A percentile compares a stretch with the other conserved stretches of the same genome.
Evolutionary conservation across 35 echinoderm and acorn worm species (phyloP).

Genomic region (Acanthaster planci): DNA sequence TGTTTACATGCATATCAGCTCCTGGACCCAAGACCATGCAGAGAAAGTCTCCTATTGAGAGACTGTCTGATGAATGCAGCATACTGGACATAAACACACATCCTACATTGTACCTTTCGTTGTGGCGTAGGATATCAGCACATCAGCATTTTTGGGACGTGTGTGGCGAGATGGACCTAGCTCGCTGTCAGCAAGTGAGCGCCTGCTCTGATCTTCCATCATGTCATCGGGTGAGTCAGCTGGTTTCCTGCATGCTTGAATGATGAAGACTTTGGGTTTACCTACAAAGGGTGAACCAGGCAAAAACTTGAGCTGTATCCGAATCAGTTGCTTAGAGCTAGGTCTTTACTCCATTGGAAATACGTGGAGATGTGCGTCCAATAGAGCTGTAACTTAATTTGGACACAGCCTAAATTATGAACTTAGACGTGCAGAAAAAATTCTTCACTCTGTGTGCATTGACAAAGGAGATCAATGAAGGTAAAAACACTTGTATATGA

Average conservation of each 20-base stretch:
- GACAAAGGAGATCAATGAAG: too few relatives aligned
- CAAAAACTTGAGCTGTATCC: neutral
- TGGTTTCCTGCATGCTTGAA: constrained; percentile 50
- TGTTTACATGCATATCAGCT: too few relatives aligned
- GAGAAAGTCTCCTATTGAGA: too few relatives aligned
- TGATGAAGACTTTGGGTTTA: constrained; percentile 67
- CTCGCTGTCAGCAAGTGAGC: neutral
- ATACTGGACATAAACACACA: neutral
- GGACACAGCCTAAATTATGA: too few relatives aligned
- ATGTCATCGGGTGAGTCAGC: constrained; percentile 27
- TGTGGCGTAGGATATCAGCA: constrained; percentile 55
- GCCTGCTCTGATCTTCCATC: neutral
- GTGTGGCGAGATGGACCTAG: constrained; percentile 15
- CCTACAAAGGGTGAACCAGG: constrained; percentile 17
- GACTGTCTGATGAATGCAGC: neutral
- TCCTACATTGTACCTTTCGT: constrained; percentile 16
- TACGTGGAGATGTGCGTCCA: too few relatives aligned
- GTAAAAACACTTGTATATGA: too few relatives aligned
- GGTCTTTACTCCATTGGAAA: too few relatives aligned
- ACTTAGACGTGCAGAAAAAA: too few relatives aligned
- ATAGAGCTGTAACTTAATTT: too few relatives aligned
- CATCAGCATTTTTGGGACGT: constrained; percentile 56
- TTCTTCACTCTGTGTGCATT: too few relatives aligned
- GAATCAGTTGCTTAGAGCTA: too few relatives aligned
- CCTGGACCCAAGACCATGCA: too few relatives aligned